Evolutionary conservation across 2,113 vertebrate genomes (phyloP).

Genomic region (Mormyrus lacerda): DNA sequence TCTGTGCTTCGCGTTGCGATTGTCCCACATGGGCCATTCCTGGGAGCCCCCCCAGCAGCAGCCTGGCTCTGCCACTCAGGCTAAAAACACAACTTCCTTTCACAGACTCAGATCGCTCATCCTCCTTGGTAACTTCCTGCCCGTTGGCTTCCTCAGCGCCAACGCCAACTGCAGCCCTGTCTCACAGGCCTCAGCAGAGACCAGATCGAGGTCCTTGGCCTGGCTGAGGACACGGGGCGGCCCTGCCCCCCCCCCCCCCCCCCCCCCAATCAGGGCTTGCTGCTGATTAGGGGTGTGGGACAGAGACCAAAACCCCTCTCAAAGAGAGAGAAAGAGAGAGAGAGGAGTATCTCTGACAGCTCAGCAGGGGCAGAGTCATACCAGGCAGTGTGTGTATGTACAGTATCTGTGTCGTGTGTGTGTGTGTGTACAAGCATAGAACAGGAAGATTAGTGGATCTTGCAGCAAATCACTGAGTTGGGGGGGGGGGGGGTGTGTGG

Average conservation of each 20-base stretch:
- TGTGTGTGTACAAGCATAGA: slow-evolving; percentile 29
- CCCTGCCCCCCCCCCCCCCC: too few species aligned
- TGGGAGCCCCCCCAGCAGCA: background rate
- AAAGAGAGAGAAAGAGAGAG: slow-evolving; percentile 33
- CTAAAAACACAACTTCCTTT: slow-evolving; percentile 43
- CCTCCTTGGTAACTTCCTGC: slow-evolving; percentile 52
- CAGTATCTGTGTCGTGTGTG: slow-evolving; percentile 31
- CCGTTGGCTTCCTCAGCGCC: slow-evolving; percentile 58
- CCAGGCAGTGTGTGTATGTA: slow-evolving; percentile 2
- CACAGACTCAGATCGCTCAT: slow-evolving; percentile 37
- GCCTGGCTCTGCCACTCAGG: slow-evolving; percentile 25
- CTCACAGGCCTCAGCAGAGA: background rate
- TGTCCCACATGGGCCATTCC: background rate
- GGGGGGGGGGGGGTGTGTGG: background rate
- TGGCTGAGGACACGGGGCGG: background rate
- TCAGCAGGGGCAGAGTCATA: slow-evolving; percentile 21
- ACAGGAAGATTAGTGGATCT: slow-evolving; percentile 34
- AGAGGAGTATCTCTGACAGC: slow-evolving; percentile 38
- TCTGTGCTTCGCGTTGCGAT: background rate
- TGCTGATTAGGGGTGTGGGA: slow-evolving; percentile 33
- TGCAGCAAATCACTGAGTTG: slow-evolving; percentile 11
- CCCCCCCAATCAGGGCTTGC: slow-evolving; percentile 54
- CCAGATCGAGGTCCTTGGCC: background rate
- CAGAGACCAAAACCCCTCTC: slow-evolving; percentile 24
- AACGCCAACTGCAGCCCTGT: slow-evolving; percentile 38